A percentile compares a stretch with the other conserved stretches of the same genome.
Conservation (phyloP, 2,113 vertebrate genomes). For the Cyprinodon tularosa region DNA sequence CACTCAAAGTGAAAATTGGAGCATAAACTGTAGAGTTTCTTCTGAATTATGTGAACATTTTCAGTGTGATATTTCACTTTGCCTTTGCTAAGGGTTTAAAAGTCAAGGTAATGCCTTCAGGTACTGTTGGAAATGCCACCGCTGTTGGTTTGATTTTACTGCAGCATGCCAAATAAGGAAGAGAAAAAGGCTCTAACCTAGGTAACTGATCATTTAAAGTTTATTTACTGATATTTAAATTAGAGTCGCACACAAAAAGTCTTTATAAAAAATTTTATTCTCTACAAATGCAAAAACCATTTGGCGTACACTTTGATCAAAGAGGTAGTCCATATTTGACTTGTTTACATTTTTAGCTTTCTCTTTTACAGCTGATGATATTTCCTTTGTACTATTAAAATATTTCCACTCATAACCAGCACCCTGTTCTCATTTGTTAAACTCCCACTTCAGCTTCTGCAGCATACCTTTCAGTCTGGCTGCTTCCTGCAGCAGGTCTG, state of each 20-base stretch:
- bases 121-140: neutral
- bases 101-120: neutral
- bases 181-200: neutral
- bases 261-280: slow-evolving; percentile 30
- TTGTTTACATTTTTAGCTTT: neutral
- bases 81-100: no score
- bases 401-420: slow-evolving; percentile 3
- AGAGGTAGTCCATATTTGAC: slow-evolving; percentile 22
- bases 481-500: slow-evolving; percentile 17
- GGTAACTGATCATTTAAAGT: neutral
- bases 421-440: neutral
- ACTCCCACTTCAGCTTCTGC: neutral
- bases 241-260: neutral
- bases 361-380: neutral
- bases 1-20: neutral
- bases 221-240: neutral
- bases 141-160: neutral
- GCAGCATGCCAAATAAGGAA: neutral
- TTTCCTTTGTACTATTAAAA: neutral
- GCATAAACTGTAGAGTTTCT: neutral
- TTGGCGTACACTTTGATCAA: neutral
- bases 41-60: neutral
- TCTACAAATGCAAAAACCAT: slow-evolving; percentile 1
- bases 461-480: neutral
- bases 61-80: no score